Conservation (phyloP, 2,797 vertebrate genomes). For the Zenarchopterus dispar region DNA sequence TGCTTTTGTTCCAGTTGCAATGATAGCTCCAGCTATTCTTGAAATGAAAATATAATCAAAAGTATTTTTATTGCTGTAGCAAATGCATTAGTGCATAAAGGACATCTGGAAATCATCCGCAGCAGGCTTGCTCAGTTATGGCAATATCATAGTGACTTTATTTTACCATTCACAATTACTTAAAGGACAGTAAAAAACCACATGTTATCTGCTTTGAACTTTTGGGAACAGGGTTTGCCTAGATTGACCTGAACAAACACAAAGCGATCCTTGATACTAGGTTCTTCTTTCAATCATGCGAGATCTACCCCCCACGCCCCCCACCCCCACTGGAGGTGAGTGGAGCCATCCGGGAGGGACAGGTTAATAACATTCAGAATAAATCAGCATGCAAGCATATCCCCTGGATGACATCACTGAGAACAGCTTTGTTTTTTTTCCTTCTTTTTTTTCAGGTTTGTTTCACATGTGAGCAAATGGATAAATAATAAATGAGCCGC, state of each 20-base stretch:
- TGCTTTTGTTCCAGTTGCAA: constrained; percentile 78
- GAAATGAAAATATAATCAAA: constrained; percentile 76
- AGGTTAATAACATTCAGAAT: constrained; percentile 80
- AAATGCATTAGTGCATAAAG: constrained; percentile 77
- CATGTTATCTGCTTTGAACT: constrained; percentile 79
- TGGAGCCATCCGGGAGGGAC: constrained; percentile 67
- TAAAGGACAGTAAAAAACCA: constrained; percentile 78
- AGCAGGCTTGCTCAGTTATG: constrained; percentile 71
- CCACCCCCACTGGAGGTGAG: constrained; percentile 53
- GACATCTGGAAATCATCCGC: constrained; percentile 83
- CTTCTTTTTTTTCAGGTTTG: constrained; percentile 67
- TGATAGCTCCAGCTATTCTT: constrained; percentile 70
- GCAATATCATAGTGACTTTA: constrained; percentile 80
- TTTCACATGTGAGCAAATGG: constrained; percentile 80
- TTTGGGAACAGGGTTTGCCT: constrained; percentile 49
- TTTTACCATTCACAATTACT: constrained; percentile 84
- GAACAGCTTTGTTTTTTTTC: constrained; percentile 69
- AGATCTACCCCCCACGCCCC: constrained; percentile 3
- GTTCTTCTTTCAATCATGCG: constrained; percentile 35
- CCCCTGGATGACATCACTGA: constrained; percentile 78
- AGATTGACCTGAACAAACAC: constrained; percentile 60
- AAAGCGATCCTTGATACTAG: constrained; percentile 59
- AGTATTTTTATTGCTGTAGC: constrained; percentile 81
- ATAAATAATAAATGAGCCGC: constrained; percentile 83
- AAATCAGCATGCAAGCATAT: constrained; percentile 71